These are phyloP conservation scores for Melanostoma scalare DNA, from an alignment of 2,888 invertebrate genomes.

Conservation along the genomic window DNA sequence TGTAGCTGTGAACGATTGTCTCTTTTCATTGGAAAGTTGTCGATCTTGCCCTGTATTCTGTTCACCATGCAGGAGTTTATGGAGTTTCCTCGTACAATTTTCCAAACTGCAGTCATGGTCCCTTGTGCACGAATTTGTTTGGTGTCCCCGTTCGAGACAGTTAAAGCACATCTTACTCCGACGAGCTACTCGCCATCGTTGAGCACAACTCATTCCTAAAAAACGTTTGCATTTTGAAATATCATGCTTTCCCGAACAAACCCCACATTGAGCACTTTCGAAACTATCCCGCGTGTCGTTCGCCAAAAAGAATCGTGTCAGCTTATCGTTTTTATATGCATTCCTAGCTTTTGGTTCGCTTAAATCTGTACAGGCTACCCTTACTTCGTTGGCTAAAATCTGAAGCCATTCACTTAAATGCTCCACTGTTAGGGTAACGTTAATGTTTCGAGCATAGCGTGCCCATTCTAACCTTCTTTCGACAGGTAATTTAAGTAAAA, in stretches of 20 bases:
- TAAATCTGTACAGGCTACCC: slow-evolving; percentile 5
- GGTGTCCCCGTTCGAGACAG: slow-evolving; percentile 26
- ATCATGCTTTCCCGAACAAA: neutral
- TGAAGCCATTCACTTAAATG: slow-evolving; percentile 57
- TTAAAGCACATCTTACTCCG: slow-evolving; percentile 30
- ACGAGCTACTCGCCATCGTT: slow-evolving; percentile 21
- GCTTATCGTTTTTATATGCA: neutral
- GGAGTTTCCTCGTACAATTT: neutral
- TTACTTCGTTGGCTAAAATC: slow-evolving; percentile 18
- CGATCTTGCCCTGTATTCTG: neutral
- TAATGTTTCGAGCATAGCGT: no score
- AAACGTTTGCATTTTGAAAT: slow-evolving; percentile 3
- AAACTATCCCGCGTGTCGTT: neutral
- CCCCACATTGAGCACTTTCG: neutral
- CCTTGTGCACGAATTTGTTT: slow-evolving; percentile 8
- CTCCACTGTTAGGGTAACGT: neutral
- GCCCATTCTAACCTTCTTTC: no score
- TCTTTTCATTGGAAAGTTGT: no score
- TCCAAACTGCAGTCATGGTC: no score
- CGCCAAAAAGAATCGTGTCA: slow-evolving; percentile 10
- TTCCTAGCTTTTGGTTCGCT: neutral
- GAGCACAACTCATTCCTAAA: neutral
- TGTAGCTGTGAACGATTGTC: neutral
- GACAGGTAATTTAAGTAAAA: no score
- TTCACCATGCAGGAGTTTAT: neutral